phyloP scores from a whole-genome alignment of 2,113 vertebrate species.

The Petromus typicus region DNA sequence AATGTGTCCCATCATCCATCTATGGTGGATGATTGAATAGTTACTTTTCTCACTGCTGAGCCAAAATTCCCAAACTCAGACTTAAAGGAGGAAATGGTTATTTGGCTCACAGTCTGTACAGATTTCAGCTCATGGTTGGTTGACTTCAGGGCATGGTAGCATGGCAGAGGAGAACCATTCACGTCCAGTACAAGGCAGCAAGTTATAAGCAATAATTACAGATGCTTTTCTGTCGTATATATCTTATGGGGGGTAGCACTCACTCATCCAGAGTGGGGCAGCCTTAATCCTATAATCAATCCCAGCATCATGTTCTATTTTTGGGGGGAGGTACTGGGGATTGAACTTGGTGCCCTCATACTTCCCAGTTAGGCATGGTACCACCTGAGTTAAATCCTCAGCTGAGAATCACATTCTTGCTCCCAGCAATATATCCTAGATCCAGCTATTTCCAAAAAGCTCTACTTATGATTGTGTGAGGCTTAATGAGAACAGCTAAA shows the following conservation, averaged over 20 bases:
- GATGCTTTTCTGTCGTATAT: neutral
- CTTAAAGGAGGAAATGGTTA: neutral
- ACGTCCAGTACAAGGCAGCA: neutral
- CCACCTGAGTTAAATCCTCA: too few species aligned
- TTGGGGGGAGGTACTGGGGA: too few species aligned
- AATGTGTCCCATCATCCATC: neutral
- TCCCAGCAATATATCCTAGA: neutral
- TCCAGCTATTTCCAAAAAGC: neutral
- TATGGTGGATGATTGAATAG: neutral
- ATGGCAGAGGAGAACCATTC: neutral
- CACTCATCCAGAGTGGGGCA: neutral
- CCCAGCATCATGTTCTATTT: neutral
- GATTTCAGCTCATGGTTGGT: neutral
- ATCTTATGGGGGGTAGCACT: neutral
- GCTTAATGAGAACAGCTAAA: neutral
- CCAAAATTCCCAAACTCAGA: neutral
- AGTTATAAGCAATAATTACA: neutral
- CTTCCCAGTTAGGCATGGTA: too few species aligned
- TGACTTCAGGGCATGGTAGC: neutral
- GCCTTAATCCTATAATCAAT: neutral
- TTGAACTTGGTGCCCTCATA: too few species aligned
- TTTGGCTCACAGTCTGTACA: neutral
- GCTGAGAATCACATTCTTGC: neutral
- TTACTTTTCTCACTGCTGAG: neutral
- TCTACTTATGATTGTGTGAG: neutral